Evolutionary conservation across 2,797 vertebrate species (phyloP).

Genomic region (Etheostoma nigrum): DNA sequence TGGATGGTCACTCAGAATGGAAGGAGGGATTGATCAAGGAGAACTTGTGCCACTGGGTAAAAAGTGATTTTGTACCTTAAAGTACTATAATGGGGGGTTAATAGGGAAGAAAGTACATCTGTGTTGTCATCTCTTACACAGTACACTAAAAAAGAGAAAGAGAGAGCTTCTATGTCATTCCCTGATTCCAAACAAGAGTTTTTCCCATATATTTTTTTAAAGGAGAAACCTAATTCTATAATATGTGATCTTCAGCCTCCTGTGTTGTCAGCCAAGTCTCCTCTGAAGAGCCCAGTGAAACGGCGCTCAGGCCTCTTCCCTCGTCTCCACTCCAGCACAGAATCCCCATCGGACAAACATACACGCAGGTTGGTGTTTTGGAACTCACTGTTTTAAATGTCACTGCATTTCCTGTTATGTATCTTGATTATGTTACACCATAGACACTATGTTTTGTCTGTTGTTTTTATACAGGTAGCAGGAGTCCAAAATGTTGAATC

Average conservation of each 20-base stretch:
- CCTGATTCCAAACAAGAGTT: too few species aligned
- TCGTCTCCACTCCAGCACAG: constrained; percentile 92
- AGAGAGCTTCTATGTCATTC: too few species aligned
- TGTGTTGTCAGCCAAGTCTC: constrained; percentile 87
- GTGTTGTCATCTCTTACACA: background rate
- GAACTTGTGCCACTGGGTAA: background rate
- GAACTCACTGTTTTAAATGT: background rate
- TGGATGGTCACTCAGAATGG: too few species aligned
- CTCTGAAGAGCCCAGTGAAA: constrained; percentile 95
- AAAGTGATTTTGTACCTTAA: background rate
- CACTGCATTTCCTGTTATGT: background rate
- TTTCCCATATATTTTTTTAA: background rate
- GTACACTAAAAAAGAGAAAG: too few species aligned
- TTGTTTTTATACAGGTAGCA: too few species aligned
- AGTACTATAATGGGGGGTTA: too few species aligned
- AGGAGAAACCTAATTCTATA: background rate
- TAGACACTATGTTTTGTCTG: background rate
- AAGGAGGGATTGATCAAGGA: background rate
- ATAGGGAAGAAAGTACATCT: background rate
- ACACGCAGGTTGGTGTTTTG: constrained; percentile 83
- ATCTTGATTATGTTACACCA: too few species aligned
- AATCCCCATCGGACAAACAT: constrained; percentile 88
- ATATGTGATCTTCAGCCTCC: constrained; percentile 87
- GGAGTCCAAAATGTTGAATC: background rate
- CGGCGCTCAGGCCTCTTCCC: constrained; percentile 95